Percentiles rank a stretch among this genome's conserved stretches.
These are phyloP conservation scores for Formica exsecta DNA, from an alignment of 1,140 invertebrate genomes.

Conservation along the genomic window DNA sequence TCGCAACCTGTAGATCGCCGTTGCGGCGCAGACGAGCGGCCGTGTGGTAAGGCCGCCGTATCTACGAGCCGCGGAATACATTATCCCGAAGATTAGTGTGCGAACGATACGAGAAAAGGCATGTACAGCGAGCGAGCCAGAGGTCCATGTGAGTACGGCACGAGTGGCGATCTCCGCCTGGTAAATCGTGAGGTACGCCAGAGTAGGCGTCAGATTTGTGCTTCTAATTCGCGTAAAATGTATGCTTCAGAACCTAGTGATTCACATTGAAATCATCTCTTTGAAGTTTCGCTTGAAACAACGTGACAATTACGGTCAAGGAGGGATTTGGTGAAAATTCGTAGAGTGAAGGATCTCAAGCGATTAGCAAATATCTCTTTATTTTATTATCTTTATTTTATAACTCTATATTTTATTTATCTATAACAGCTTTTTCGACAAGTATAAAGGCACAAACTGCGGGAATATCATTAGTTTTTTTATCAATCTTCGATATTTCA, in stretches of 20 bases:
- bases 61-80: constrained; percentile 76
- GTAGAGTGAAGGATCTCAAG: neutral
- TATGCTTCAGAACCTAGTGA: neutral
- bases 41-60: constrained; percentile 65
- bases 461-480: too few species aligned
- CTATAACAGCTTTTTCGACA: too few species aligned
- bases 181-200: constrained; percentile 33
- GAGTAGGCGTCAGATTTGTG: constrained; percentile 39
- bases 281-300: neutral
- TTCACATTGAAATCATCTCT: neutral
- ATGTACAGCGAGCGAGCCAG: constrained; percentile 59
- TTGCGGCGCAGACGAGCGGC: constrained; percentile 65
- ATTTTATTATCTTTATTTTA: too few species aligned
- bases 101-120: constrained; percentile 77
- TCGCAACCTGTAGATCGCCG: constrained; percentile 70
- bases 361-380: too few species aligned
- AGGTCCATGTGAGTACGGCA: constrained; percentile 61
- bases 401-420: too few species aligned
- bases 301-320: neutral
- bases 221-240: constrained; percentile 42
- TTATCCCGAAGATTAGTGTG: constrained; percentile 81
- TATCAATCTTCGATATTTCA: neutral
- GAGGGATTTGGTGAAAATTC: neutral
- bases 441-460: too few species aligned
- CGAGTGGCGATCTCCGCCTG: constrained; percentile 30